phyloP scores from a whole-genome alignment of 2,797 vertebrate species.

The Enteromius trimaculatus region DNA sequence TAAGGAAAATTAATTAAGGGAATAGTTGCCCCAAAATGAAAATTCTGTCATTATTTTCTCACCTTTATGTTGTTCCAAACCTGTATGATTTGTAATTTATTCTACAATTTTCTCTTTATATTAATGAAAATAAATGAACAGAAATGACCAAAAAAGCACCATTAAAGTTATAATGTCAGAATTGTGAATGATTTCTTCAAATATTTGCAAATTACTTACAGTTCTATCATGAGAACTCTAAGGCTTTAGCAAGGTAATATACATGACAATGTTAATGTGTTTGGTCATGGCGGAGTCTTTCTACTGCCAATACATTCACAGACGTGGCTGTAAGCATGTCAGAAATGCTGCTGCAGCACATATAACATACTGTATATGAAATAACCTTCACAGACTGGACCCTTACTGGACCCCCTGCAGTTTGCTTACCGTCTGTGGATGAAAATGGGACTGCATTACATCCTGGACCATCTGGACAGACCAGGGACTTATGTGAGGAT shows the following conservation, averaged over 20 bases:
- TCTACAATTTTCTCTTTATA: not conserved
- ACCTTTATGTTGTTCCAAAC: not conserved
- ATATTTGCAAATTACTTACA: not conserved
- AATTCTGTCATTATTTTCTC: not conserved
- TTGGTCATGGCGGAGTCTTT: not conserved
- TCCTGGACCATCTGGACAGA: too few species aligned
- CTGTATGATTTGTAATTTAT: not conserved
- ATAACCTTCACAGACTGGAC: too few species aligned
- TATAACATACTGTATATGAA: not conserved
- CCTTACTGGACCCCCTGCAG: too few species aligned
- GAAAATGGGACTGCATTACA: too few species aligned
- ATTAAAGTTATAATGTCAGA: not conserved
- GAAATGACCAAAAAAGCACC: not conserved
- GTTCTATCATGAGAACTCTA: not conserved
- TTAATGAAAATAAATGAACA: not conserved
- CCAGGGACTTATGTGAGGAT: too few species aligned
- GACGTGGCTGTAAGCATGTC: not conserved
- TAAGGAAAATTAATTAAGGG: constrained; percentile 45
- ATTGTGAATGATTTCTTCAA: not conserved
- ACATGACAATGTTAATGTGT: not conserved
- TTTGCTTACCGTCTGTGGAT: too few species aligned
- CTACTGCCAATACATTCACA: not conserved
- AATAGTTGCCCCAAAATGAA: not conserved
- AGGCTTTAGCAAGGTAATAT: not conserved
- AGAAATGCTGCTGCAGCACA: not conserved